A percentile compares a stretch with the other conserved stretches of the same genome.
These are phyloP conservation scores for Melanostigma gelatinosum DNA, from an alignment of 2,113 vertebrate species.

Conservation along the genomic window DNA sequence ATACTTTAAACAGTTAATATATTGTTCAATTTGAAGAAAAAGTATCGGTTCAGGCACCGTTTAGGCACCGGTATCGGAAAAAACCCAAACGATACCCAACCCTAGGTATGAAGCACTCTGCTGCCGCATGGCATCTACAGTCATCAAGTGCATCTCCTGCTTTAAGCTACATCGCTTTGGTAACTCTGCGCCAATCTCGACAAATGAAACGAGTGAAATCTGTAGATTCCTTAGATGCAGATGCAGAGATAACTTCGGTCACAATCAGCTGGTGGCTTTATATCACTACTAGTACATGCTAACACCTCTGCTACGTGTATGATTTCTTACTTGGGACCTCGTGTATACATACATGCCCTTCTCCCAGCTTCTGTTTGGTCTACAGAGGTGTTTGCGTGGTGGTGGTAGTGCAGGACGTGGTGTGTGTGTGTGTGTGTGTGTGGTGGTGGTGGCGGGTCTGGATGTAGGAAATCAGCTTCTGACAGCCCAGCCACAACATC, in stretches of 20 bases:
- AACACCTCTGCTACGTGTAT: background rate
- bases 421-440: background rate
- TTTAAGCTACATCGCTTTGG: background rate
- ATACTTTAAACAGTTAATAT: too few relatives aligned
- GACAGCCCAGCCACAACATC: conserved; percentile 59
- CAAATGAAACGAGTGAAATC: too few relatives aligned
- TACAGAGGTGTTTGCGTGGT: conserved; percentile 13
- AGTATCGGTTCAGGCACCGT: too few relatives aligned
- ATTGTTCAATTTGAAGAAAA: too few relatives aligned
- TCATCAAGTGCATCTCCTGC: background rate
- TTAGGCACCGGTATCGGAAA: too few relatives aligned
- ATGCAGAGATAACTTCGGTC: too few relatives aligned
- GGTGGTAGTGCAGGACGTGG: conserved; percentile 17
- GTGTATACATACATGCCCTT: background rate
- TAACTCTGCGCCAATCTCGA: too few relatives aligned
- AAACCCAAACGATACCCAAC: too few relatives aligned
- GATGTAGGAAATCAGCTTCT: conserved; percentile 46
- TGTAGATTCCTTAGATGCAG: too few relatives aligned
- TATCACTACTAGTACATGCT: background rate
- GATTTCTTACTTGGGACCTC: background rate
- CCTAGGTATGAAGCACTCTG: background rate
- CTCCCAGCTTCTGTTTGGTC: conserved; percentile 15
- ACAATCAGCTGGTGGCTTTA: background rate
- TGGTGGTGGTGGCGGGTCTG: background rate
- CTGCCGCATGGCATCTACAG: too few relatives aligned